Conservation (phyloP, 2,888 invertebrate genomes). For the Morinoia aosen region DNA sequence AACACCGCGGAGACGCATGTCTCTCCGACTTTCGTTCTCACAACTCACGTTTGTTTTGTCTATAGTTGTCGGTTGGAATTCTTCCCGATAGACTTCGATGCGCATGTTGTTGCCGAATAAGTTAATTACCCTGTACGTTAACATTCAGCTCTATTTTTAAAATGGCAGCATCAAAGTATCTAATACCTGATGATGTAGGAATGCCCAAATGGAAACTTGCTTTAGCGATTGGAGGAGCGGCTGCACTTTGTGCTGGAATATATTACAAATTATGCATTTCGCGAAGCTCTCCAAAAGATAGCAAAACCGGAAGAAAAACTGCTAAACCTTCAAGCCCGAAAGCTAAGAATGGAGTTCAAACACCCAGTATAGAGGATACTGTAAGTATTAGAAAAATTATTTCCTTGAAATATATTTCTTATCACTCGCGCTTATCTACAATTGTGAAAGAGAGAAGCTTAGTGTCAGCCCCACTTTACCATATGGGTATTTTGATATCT, state of each 20-base stretch:
- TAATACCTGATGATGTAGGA: slow-evolving; percentile 55
- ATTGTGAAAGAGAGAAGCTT: no score
- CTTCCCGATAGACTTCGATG: background rate
- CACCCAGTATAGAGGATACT: slow-evolving; percentile 31
- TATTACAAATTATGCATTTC: slow-evolving; percentile 76
- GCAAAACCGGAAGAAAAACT: slow-evolving; percentile 72
- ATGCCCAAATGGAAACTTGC: slow-evolving; percentile 86
- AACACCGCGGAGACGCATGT: background rate
- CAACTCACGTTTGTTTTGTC: background rate
- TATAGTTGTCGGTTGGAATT: background rate
- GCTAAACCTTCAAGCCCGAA: slow-evolving; percentile 76
- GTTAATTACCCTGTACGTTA: background rate
- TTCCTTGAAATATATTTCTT: background rate
- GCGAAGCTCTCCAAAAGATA: slow-evolving; percentile 68
- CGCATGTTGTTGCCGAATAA: background rate
- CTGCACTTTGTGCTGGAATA: slow-evolving; percentile 86
- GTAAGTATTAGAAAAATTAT: background rate
- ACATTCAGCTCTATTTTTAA: background rate
- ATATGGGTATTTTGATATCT: background rate
- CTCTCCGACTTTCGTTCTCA: background rate
- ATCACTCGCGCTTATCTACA: background rate
- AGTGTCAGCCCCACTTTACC: background rate
- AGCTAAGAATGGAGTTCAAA: slow-evolving; percentile 72
- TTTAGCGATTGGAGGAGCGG: slow-evolving; percentile 85
- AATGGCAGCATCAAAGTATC: slow-evolving; percentile 63